Percentiles rank a stretch among this genome's conserved stretches.
phyloP scores from a whole-genome alignment of 2,888 invertebrate species.

The Ectropis crepuscularia region DNA sequence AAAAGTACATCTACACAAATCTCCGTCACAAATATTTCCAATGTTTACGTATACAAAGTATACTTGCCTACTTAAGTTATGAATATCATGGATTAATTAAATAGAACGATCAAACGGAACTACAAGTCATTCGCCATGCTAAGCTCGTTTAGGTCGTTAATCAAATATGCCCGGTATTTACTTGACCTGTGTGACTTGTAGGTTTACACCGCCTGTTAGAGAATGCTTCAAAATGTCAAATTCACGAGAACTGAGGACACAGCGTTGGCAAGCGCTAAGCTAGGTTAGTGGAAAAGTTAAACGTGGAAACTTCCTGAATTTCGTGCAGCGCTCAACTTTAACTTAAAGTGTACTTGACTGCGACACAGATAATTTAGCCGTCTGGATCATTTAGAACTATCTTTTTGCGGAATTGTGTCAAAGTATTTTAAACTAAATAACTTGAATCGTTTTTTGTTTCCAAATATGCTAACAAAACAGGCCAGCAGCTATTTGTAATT shows the following conservation, averaged over 20 bases:
- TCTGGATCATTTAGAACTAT: neutral
- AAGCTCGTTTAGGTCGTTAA: constrained; percentile 7
- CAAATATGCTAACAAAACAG: no score
- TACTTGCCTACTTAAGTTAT: neutral
- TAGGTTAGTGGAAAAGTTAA: constrained; percentile 7
- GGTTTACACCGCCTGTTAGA: neutral
- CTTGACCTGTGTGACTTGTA: constrained; percentile 7
- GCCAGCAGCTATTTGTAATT: no score
- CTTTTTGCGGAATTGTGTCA: no score
- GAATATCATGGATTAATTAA: neutral
- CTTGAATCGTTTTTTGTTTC: no score
- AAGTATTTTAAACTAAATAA: no score
- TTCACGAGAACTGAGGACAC: constrained; percentile 3
- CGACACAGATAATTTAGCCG: constrained; percentile 29
- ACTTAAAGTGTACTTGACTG: neutral
- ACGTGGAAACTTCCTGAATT: constrained; percentile 19
- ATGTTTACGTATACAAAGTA: neutral
- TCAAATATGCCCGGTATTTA: constrained; percentile 3
- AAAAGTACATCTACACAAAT: no score
- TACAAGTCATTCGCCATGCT: constrained; percentile 3
- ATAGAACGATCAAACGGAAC: constrained; percentile 9
- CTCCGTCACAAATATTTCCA: no score
- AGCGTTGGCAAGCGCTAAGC: neutral
- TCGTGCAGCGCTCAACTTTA: constrained; percentile 18
- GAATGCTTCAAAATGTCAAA: constrained; percentile 11